A percentile compares a stretch with the other conserved stretches of the same genome.
Conservation (phyloP, 1,140 invertebrate genomes). For the Odontomachus brunneus region DNA sequence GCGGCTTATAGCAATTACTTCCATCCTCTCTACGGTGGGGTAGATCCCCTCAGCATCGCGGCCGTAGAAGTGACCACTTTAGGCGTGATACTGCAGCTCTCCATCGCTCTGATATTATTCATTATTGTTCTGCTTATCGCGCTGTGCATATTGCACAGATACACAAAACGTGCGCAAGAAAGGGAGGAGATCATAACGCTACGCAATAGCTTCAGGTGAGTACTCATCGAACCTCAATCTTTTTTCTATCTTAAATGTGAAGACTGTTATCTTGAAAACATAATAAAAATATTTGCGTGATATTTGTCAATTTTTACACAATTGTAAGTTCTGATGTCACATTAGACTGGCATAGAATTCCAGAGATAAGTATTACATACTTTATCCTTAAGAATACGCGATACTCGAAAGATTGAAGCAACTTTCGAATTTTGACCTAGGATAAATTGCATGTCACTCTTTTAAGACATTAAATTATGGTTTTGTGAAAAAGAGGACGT, state of each 20-base stretch:
- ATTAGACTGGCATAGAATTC: no score
- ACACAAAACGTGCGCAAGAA: constrained; percentile 89
- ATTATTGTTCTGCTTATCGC: constrained; percentile 88
- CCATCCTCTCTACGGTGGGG: constrained; percentile 79
- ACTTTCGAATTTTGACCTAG: no score
- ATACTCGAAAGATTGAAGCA: no score
- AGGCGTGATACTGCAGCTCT: constrained; percentile 84
- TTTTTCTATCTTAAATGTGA: neutral
- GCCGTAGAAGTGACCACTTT: constrained; percentile 75
- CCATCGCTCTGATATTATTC: constrained; percentile 88
- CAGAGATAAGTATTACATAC: no score
- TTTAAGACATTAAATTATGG: no score
- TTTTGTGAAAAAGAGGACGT: no score
- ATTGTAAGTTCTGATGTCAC: no score
- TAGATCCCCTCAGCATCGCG: constrained; percentile 74
- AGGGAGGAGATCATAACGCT: constrained; percentile 92
- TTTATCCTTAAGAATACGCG: no score
- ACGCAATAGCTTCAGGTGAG: constrained; percentile 88
- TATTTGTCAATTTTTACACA: no score
- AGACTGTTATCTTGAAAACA: neutral
- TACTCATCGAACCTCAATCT: constrained; percentile 24
- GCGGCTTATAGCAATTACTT: constrained; percentile 83
- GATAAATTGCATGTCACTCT: no score
- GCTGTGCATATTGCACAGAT: constrained; percentile 90
- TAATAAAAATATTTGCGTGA: neutral